phyloP scores from a whole-genome alignment of 2,797 vertebrate species.

The Serranus cabrilla region DNA sequence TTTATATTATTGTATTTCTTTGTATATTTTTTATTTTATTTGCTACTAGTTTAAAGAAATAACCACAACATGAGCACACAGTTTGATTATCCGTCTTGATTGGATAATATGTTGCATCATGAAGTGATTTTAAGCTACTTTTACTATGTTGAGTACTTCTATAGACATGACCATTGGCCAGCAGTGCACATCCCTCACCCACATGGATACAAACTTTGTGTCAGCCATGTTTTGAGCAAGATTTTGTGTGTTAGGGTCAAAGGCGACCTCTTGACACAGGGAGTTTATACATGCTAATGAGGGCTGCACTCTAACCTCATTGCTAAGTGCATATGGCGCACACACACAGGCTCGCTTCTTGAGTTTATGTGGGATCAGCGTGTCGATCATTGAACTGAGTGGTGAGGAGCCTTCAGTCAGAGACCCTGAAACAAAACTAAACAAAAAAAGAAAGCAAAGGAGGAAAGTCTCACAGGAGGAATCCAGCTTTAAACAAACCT shows the following conservation, averaged over 20 bases:
- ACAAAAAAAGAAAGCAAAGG: neutral
- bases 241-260: slow-evolving; percentile 79
- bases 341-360: slow-evolving; percentile 57
- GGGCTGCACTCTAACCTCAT: slow-evolving; percentile 77
- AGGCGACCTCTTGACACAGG: slow-evolving; percentile 79
- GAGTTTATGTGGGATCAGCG: slow-evolving; percentile 67
- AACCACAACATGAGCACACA: neutral
- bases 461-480: neutral
- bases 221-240: slow-evolving; percentile 72
- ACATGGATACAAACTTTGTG: slow-evolving; percentile 64
- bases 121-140: slow-evolving; percentile 4
- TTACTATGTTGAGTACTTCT: neutral
- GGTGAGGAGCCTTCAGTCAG: slow-evolving; percentile 41
- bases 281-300: slow-evolving; percentile 86
- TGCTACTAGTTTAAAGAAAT: neutral
- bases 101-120: neutral
- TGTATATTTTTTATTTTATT: neutral
- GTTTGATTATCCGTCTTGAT: neutral
- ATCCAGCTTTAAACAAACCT: slow-evolving; percentile 2
- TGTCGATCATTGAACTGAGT: slow-evolving; percentile 62
- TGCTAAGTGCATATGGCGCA: slow-evolving; percentile 76
- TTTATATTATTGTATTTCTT: neutral
- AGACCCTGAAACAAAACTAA: slow-evolving; percentile 27
- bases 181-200: slow-evolving; percentile 44
- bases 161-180: slow-evolving; percentile 13